Evolutionary conservation across 2,888 invertebrate genomes (phyloP), one percentile per base, ranked within the genome.

Genomic region (Tinea semifulvella): DNA sequence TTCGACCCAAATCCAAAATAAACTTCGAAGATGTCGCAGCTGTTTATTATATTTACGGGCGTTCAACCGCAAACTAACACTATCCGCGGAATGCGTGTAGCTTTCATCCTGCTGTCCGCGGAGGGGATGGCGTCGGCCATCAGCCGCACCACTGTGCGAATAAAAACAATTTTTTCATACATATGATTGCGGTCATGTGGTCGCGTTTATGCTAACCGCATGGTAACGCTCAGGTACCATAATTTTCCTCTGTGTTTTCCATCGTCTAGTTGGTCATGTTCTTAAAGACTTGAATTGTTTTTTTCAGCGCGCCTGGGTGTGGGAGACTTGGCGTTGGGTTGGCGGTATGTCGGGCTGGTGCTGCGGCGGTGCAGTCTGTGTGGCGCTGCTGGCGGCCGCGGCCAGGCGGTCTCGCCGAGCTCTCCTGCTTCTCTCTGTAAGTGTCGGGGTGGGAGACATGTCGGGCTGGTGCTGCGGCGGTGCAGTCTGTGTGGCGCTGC

Each of bases 381-480:
- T 96, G 48, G 89, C 96, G 49, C 85, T 96, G 57, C 84, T 96
- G 49, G 92, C 95, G 55, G 96, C 95, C 50, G 92, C 96, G 50
- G 92, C 94, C 13, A 83, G 77, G 18, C 93, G 95, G 69, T 94
- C 93, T 13, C 86, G 95, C 43, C 94, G 94, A 59, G 92, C 94
- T 44, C 85, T 96, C 44, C 91, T 96, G 58, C 85, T 92, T 80
- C 93, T 95, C 56, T 94, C 94, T 50, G 95, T 95, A 18, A 89
- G 94, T 68, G n/a, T n/a, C 61, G 96, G 95, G 95, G 92, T 94
- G 31, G 87, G 91, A 53, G 96, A 95, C 48, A 93, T 96, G 87
- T 91, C 90, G 47, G 86, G 94, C 47, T 85, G 94, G 69, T 92
- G 93, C 61, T 84, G 91, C 57, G 86, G 95, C 54, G 87, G 95